These are phyloP conservation scores for Bungarus multicinctus DNA, from an alignment of 2,113 vertebrate genomes.

Conservation along the genomic window DNA sequence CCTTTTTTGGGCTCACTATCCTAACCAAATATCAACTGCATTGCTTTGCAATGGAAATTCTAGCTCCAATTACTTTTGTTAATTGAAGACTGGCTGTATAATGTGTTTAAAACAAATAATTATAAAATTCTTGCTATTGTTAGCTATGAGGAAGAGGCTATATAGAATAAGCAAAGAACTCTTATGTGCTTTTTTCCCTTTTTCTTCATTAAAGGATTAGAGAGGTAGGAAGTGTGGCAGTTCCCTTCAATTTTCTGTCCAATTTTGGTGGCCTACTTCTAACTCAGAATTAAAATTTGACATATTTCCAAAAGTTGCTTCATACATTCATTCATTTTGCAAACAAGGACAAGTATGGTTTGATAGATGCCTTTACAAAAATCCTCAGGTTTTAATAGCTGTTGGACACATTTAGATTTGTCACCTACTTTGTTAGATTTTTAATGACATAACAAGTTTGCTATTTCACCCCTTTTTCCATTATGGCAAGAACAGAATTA, in stretches of 20 bases:
- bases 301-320: not conserved
- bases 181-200: not conserved
- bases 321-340: not conserved
- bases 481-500: not conserved
- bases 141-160: not conserved
- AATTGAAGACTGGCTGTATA: not conserved
- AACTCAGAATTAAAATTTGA: not conserved
- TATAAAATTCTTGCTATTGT: not conserved
- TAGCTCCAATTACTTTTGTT: not conserved
- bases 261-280: not conserved
- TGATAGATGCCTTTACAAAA: not conserved
- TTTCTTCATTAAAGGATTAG: not conserved
- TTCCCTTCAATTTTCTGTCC: not conserved
- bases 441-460: not conserved
- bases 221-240: not conserved
- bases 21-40: not conserved
- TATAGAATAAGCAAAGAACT: not conserved
- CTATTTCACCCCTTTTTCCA: not conserved
- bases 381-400: slow-evolving; percentile 2
- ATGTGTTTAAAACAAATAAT: not conserved
- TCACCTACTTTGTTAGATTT: not conserved
- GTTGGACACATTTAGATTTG: not conserved
- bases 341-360: not conserved
- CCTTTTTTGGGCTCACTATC: not conserved
- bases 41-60: not conserved